Evolutionary conservation across 1,140 invertebrate species (phyloP), one percentile per base, ranked within the genome.

Genomic region (Megathymus violae): DNA sequence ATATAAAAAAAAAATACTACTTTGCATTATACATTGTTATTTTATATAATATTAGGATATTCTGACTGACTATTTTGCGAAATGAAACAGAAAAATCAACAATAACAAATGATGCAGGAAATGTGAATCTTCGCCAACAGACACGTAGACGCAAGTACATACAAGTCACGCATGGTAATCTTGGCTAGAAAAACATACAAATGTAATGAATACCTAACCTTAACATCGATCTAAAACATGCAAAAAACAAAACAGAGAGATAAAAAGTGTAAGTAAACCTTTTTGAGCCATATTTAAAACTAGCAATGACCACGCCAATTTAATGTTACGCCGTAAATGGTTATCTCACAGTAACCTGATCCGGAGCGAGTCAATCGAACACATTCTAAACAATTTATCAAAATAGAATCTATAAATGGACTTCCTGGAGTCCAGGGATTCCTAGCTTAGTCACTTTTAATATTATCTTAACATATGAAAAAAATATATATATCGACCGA

Each of bases 321-420:
- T 87, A 85, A 87, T 86, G 74, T 72, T 73, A 67, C 31, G 67
- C 86, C 85, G 68, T 89, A 90, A 81, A 90, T 76, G 88, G 85
- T 62, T 66, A 64, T 69, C 74, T 61, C 60, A 78, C 72, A 74
- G 77, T 79, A 88, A 88, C 85, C 80, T 84, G 86, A 89, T 87
- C 80, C 72, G 77, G 67, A 73, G 75, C 75, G 69, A 82, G 69
- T 72, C 66, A 63, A 79, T 76, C 34, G 9, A 31, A 31, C 74
- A 75, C 72, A 79, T 86, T 85, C 81, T 80, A 82, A 90, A 88
- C 80, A 78, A 87, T 85, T 82, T 81, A 88, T 86, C 85, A 88
- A 88, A 90, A 87, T 83, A 78, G 67, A 66, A 46, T 58, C 85
- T 76, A 74, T 80, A 87, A 76, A 88, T 80, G 82, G 82, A 81